Conservation (phyloP, 2,113 vertebrate species). For the Podarcis muralis region DNA sequence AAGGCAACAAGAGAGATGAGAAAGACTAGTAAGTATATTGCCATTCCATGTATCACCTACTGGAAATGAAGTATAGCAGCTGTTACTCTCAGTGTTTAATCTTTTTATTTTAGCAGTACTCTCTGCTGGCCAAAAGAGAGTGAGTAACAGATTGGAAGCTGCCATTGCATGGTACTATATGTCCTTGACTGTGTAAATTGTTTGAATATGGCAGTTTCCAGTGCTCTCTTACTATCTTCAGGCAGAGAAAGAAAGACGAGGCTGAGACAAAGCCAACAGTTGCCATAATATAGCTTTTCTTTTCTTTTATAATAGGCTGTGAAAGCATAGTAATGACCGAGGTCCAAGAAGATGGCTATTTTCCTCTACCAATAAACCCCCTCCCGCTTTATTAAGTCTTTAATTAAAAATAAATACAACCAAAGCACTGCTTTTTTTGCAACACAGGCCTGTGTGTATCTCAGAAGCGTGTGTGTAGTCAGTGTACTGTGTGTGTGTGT, state of each 20-base stretch:
- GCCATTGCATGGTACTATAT: background rate
- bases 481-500: no score
- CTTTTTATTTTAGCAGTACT: background rate
- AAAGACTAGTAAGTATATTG: background rate
- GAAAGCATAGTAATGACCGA: background rate
- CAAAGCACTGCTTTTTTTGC: background rate
- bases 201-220: background rate
- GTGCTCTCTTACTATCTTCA: background rate
- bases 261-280: background rate
- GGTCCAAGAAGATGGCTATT: background rate
- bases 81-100: background rate
- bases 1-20: background rate
- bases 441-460: no score
- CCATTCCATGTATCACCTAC: no score
- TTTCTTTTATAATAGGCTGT: background rate
- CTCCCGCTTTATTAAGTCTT: background rate
- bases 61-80: background rate
- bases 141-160: background rate
- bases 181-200: background rate
- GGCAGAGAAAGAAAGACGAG: background rate
- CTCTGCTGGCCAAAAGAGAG: background rate
- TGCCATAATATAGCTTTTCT: background rate
- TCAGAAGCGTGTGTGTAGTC: no score
- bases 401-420: background rate
- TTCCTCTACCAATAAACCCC: background rate